Conservation (phyloP, 2,888 invertebrate species). For the Hypsopygia costalis region DNA sequence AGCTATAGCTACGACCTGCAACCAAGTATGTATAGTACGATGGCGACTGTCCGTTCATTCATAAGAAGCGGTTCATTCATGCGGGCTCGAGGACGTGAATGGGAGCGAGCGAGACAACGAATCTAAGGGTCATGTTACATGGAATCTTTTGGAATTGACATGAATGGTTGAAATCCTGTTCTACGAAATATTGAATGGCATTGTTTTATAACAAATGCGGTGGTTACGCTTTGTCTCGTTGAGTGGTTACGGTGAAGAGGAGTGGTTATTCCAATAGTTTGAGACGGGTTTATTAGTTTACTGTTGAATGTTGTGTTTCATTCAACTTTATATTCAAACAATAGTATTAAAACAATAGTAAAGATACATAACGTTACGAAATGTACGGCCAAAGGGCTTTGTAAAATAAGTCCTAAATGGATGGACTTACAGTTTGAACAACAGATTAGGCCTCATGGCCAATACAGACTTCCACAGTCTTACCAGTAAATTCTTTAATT, state of each 20-base stretch:
- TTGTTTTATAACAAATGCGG: conserved; percentile 63
- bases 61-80: conserved; percentile 79
- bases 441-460: too few relatives aligned
- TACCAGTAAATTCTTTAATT: too few relatives aligned
- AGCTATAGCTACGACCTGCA: conserved; percentile 41
- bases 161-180: conserved; percentile 62
- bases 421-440: too few relatives aligned
- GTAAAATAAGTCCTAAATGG: too few relatives aligned
- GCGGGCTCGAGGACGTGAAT: conserved; percentile 66
- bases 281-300: background rate
- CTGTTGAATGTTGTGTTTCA: background rate
- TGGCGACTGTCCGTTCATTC: conserved; percentile 75
- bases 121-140: conserved; percentile 69
- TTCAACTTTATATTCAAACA: background rate
- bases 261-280: conserved; percentile 11
- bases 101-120: conserved; percentile 67
- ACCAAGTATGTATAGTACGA: conserved; percentile 71
- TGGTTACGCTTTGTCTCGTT: conserved; percentile 38
- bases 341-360: too few relatives aligned
- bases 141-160: conserved; percentile 50
- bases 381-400: too few relatives aligned
- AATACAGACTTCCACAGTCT: too few relatives aligned
- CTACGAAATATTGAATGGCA: conserved; percentile 58
- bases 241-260: conserved; percentile 32
- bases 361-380: background rate